phyloP scores from a whole-genome alignment of 2,888 invertebrate genomes.

The Diarsia rubi region DNA sequence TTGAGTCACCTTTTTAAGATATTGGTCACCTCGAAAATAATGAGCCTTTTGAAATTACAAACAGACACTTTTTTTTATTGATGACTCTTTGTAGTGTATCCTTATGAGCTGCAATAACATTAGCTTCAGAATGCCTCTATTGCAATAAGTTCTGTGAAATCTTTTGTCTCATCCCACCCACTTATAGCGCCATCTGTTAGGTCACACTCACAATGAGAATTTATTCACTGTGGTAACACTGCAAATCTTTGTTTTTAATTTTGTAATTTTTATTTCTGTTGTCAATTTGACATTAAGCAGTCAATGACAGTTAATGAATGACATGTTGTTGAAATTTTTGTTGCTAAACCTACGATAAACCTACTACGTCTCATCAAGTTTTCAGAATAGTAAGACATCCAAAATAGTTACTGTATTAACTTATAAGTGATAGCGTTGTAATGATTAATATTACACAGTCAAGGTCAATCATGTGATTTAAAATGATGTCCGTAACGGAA shows the following conservation, averaged over 20 bases:
- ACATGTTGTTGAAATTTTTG: conserved; percentile 15
- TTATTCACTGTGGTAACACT: conserved; percentile 10
- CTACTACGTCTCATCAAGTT: background rate
- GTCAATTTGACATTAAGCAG: background rate
- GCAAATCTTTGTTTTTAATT: background rate
- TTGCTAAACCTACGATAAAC: background rate
- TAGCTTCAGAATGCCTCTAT: background rate
- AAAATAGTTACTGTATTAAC: conserved; percentile 79
- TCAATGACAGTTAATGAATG: background rate
- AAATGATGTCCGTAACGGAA: conserved; percentile 85
- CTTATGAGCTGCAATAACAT: background rate
- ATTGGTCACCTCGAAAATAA: too few species aligned
- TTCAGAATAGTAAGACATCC: conserved; percentile 36
- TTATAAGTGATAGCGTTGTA: too few species aligned
- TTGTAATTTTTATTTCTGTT: background rate
- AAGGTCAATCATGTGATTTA: conserved; percentile 68
- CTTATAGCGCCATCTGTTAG: conserved; percentile 10
- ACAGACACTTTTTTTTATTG: too few species aligned
- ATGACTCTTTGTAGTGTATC: background rate
- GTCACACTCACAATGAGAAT: background rate
- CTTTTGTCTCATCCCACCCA: background rate
- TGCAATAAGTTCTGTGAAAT: background rate
- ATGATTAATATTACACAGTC: background rate
- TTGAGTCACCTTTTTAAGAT: too few species aligned
- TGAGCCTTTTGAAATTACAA: too few species aligned